phyloP scores from a whole-genome alignment of 2,888 invertebrate species.

The Eristalinus aeneus region DNA sequence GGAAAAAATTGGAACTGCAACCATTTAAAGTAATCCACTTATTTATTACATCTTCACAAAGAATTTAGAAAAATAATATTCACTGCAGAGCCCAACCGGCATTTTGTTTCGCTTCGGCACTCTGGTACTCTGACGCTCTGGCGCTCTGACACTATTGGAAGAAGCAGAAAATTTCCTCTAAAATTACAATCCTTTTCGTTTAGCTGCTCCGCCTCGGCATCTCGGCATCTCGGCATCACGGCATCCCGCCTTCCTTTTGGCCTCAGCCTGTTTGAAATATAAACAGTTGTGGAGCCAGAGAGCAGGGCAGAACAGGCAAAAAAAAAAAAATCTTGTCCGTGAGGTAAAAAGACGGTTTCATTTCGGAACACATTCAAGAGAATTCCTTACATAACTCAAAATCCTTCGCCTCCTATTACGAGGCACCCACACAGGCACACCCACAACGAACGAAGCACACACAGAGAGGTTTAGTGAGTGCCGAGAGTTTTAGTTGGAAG shows the following conservation, averaged over 20 bases:
- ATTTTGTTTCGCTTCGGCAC: conserved; percentile 13
- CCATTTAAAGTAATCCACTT: conserved; percentile 63
- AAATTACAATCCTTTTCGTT: conserved; percentile 61
- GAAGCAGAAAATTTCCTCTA: conserved; percentile 47
- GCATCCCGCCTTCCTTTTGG: neutral
- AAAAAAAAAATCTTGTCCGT: conserved; percentile 62
- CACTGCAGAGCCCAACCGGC: conserved; percentile 11
- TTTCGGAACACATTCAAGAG: conserved; percentile 68
- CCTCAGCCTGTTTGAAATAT: conserved; percentile 46
- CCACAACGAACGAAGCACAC: neutral
- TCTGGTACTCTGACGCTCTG: conserved; percentile 22
- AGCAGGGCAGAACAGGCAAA: neutral
- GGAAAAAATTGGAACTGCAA: conserved; percentile 9
- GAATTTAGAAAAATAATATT: conserved; percentile 33
- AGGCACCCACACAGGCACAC: neutral
- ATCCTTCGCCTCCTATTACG: conserved; percentile 56
- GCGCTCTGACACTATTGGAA: conserved; percentile 21
- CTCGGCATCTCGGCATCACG: neutral
- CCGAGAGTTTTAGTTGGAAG: conserved; percentile 15
- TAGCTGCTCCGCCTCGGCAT: conserved; percentile 19
- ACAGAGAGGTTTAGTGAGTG: conserved; percentile 33
- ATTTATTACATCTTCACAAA: conserved; percentile 46
- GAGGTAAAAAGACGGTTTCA: conserved; percentile 69
- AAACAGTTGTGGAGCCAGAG: conserved; percentile 43
- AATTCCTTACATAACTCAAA: conserved; percentile 69